phyloP scores from a whole-genome alignment of 2,888 invertebrate species.

The Branchipolynoe longqiensis region DNA sequence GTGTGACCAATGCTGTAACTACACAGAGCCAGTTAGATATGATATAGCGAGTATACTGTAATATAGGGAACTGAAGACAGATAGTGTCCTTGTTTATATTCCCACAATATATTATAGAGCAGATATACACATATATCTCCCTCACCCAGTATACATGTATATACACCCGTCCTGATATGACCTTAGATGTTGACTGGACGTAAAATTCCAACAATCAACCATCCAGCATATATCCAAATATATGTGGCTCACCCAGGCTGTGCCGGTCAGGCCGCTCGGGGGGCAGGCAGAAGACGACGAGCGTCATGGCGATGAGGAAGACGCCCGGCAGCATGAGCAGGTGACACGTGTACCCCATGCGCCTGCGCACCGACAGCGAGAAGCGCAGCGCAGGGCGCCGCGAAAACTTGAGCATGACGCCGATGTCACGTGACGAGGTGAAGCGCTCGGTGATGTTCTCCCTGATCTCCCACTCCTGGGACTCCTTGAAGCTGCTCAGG shows the following conservation, averaged over 20 bases:
- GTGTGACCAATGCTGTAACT: no score
- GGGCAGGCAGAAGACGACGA: constrained; percentile 61
- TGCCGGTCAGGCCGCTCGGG: constrained; percentile 63
- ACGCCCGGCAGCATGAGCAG: constrained; percentile 62
- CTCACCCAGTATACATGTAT: no score
- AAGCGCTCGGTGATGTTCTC: constrained; percentile 53
- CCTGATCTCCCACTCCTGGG: constrained; percentile 62
- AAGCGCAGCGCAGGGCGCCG: constrained; percentile 58
- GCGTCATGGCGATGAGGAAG: constrained; percentile 57
- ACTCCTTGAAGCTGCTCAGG: constrained; percentile 60
- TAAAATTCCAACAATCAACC: no score
- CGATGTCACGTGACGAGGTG: constrained; percentile 52
- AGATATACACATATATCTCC: no score
- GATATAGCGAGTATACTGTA: no score
- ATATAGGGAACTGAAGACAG: no score
- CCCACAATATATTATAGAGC: no score
- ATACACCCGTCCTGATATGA: no score
- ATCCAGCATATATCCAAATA: no score
- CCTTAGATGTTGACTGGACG: no score
- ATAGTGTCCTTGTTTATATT: no score
- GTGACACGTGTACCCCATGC: constrained; percentile 59
- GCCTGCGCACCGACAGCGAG: constrained; percentile 45
- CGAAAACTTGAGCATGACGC: constrained; percentile 61
- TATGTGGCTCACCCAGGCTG: constrained; percentile 56
- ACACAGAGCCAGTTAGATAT: no score